These are phyloP conservation scores for Thamnophis sirtalis DNA, from an alignment of 2,113 vertebrate species.

Conservation along the genomic window DNA sequence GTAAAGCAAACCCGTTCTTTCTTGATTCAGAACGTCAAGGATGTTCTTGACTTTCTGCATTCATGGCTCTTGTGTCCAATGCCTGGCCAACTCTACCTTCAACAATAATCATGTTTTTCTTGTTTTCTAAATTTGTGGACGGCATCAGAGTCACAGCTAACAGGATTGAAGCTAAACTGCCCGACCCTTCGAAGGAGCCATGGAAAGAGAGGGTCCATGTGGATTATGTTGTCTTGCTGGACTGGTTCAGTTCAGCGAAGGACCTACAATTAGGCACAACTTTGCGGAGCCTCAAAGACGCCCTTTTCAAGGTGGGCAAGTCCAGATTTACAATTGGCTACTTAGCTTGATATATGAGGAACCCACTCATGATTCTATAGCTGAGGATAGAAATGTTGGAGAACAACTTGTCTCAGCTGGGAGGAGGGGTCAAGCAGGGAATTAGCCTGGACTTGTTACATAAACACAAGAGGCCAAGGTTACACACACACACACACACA, in stretches of 20 bases:
- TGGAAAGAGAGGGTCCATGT: slow-evolving; percentile 84
- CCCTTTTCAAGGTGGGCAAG: slow-evolving; percentile 86
- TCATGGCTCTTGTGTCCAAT: neutral
- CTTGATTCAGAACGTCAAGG: neutral
- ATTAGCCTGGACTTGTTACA: neutral
- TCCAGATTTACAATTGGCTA: slow-evolving; percentile 12
- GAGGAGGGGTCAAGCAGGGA: neutral
- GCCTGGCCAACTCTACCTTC: neutral
- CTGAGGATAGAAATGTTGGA: neutral
- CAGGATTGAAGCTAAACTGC: slow-evolving; percentile 87
- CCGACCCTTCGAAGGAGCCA: slow-evolving; percentile 78
- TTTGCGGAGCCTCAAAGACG: slow-evolving; percentile 94
- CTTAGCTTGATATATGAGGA: slow-evolving; percentile 9
- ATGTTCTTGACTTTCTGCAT: neutral
- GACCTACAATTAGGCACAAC: slow-evolving; percentile 86
- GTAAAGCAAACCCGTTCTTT: neutral
- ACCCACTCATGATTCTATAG: neutral
- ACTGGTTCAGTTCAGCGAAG: slow-evolving; percentile 89
- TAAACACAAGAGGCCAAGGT: too few species aligned
- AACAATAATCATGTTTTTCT: neutral
- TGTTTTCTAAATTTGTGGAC: slow-evolving; percentile 26
- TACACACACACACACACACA: too few species aligned
- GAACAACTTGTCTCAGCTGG: neutral
- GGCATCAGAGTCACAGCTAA: slow-evolving; percentile 73
- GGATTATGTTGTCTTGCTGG: slow-evolving; percentile 88